A percentile compares a stretch with the other conserved stretches of the same genome.
Evolutionary conservation across 1,140 invertebrate species (phyloP).

Genomic region (Adoxophyes honmai): DNA sequence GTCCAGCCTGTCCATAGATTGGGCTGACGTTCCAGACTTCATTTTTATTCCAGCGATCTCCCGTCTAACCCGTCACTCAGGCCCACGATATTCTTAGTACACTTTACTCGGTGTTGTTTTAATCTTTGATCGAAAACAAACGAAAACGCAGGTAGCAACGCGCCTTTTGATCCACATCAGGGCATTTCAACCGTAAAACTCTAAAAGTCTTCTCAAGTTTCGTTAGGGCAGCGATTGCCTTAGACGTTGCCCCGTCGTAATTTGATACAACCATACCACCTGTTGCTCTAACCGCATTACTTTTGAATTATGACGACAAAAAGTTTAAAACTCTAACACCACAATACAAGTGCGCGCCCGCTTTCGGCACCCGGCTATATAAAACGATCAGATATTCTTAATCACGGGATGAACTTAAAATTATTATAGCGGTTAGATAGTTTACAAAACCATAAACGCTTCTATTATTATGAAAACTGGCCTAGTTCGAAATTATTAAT

Average conservation of each 20-base stretch:
- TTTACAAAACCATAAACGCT: too few relatives aligned
- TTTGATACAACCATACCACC: slow-evolving; percentile 52
- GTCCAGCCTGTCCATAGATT: slow-evolving; percentile 4
- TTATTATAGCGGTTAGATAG: too few relatives aligned
- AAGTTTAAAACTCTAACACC: slow-evolving; percentile 37
- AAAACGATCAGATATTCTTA: slow-evolving; percentile 27
- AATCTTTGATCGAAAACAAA: too few relatives aligned
- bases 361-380: slow-evolving; percentile 36
- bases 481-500: too few relatives aligned
- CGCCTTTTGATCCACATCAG: neutral
- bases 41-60: too few relatives aligned
- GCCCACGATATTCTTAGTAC: too few relatives aligned
- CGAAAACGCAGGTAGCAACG: too few relatives aligned
- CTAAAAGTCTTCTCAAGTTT: neutral
- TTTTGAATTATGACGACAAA: slow-evolving; percentile 44
- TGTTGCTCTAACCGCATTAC: slow-evolving; percentile 37
- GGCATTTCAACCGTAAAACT: neutral
- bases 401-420: too few relatives aligned
- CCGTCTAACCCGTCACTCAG: too few relatives aligned
- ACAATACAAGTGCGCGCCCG: slow-evolving; percentile 49
- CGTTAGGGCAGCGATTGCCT: neutral
- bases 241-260: slow-evolving; percentile 27
- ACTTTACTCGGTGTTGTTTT: too few relatives aligned
- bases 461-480: too few relatives aligned
- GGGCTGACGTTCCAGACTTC: neutral